Evolutionary conservation across 2,888 invertebrate species (phyloP), one percentile per base, ranked within the genome.

Genomic region (Heliconius aoede): DNA sequence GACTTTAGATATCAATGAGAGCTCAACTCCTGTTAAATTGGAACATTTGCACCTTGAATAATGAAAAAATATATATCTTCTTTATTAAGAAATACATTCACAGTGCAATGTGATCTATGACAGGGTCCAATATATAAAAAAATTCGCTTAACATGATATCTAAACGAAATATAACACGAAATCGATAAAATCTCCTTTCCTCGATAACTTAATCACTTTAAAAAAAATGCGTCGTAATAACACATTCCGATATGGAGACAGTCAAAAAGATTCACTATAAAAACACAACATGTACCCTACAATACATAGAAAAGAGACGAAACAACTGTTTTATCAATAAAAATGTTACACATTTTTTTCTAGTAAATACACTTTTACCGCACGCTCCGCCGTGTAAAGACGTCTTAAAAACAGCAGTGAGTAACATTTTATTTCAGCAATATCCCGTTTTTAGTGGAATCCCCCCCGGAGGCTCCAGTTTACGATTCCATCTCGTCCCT

Each of bases 341-440:
- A 78, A 72, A 71, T 74, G 73, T 60, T 74, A 60, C 69, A 72
- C 51, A 81, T 65, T 73, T 73, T n/a, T 68, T 75, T 71, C 64
- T 32, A 30, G 30, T 30, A 55, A 69, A 69, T 55, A 55, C 30
- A 55, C 32, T 55, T 69, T 69, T 55, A 69, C 69, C 68, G 46
- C 64, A 78, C 76, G 46, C 65, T 4, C 9, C 30, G 24, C 28
- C n/a, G 55, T 77, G 61, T 72, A 74, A 64, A 74, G 46, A 68
- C 51, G 58, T 40, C 77, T 60, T 73, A 73, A 73, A 73, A 64
- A 36, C 55, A 74, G 72, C 69, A 61, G 61, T 72, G 72, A 76
- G 78, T 79, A 79, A 81, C 81, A 68, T 81, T 81, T 83, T 80
- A 83, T 81, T 80, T 83, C 61, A 79, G 74, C 82, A 82, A 82